Conservation (phyloP, 2,113 vertebrate genomes). For the Dasyornis broadbenti region DNA sequence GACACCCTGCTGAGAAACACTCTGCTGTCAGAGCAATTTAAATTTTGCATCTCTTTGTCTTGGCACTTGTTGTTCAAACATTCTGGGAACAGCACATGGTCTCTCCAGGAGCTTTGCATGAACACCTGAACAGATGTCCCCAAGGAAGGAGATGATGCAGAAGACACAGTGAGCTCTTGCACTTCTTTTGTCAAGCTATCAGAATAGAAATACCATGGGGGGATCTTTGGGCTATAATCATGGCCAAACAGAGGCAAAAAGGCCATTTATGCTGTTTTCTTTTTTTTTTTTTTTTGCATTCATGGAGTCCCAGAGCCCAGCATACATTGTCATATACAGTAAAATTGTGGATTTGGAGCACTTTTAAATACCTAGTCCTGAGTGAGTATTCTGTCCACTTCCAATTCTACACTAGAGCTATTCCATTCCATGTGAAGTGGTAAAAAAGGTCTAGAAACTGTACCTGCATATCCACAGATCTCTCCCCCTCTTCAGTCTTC, state of each 20-base stretch:
- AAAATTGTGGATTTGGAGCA: not conserved
- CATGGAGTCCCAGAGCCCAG: not conserved
- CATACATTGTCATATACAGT: accelerated
- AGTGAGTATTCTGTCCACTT: not conserved
- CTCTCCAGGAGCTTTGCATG: not conserved
- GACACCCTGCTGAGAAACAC: not conserved
- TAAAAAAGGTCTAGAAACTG: not conserved
- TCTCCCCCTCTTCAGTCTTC: not conserved
- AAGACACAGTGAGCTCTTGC: not conserved
- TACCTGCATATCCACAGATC: not conserved
- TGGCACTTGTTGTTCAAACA: not conserved
- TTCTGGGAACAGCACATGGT: not conserved
- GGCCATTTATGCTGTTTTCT: not conserved
- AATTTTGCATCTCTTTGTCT: not conserved
- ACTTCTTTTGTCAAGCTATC: not conserved
- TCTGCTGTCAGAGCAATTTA: not conserved
- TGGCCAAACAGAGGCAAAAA: not conserved
- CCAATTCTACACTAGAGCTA: not conserved
- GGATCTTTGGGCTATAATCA: not conserved
- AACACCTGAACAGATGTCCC: not conserved
- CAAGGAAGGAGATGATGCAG: not conserved
- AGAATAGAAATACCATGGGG: not conserved
- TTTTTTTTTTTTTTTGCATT: not conserved
- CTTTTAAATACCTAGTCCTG: not conserved
- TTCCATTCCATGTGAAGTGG: not conserved